phyloP scores from a whole-genome alignment of 2,888 invertebrate species.

The Entomobrya proxima region DNA sequence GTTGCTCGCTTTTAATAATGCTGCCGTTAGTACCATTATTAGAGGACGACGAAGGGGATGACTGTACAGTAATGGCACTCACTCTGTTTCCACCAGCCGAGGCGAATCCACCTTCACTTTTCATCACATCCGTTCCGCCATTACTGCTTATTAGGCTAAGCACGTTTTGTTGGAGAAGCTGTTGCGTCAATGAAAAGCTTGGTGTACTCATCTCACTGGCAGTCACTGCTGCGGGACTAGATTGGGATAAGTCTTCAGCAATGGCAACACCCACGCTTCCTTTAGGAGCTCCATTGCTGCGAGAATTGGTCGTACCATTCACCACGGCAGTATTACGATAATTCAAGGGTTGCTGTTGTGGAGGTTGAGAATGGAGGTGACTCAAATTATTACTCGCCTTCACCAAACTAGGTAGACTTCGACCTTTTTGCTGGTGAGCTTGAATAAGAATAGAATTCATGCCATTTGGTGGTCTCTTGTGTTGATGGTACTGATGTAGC shows the following conservation, averaged over 20 bases:
- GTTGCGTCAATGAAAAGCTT: conserved; percentile 58
- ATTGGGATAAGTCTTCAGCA: conserved; percentile 44
- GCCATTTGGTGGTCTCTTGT: not conserved
- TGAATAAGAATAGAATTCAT: not conserved
- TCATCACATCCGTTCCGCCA: conserved; percentile 48
- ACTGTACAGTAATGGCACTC: conserved; percentile 46
- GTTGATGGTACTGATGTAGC: not conserved
- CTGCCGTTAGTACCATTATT: not conserved
- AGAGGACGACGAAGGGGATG: not conserved
- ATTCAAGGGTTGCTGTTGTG: conserved; percentile 13
- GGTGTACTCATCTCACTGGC: conserved; percentile 54
- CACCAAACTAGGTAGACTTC: conserved; percentile 1
- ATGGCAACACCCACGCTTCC: not conserved
- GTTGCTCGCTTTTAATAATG: not conserved
- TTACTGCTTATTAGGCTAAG: conserved; percentile 57
- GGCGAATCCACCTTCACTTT: conserved; percentile 8
- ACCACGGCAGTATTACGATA: conserved; percentile 4
- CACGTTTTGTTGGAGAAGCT: conserved; percentile 58
- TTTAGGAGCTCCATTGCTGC: not conserved
- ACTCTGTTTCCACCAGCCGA: conserved; percentile 34
- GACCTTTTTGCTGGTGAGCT: not conserved
- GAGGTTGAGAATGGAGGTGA: not conserved
- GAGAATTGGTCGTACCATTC: conserved; percentile 2
- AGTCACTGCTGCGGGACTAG: conserved; percentile 46
- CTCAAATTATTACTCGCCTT: not conserved